These are phyloP conservation scores for Oreohelix idahoensis DNA, from an alignment of 1,140 invertebrate species.

Conservation along the genomic window DNA sequence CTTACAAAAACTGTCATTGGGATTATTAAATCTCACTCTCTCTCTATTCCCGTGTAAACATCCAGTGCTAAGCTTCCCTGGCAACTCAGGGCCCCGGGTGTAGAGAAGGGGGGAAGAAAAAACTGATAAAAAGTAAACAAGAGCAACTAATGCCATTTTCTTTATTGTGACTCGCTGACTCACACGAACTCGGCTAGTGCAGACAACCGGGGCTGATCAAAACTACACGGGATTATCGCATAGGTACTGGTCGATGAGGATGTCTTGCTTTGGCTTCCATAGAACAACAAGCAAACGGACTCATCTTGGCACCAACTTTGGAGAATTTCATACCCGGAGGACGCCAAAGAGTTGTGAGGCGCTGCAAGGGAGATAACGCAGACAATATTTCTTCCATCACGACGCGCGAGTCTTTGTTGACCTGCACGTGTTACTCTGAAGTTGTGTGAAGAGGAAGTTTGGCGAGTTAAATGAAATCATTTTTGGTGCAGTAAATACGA, in stretches of 20 bases:
- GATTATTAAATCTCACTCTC: too few relatives aligned
- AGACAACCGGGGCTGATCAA: neutral
- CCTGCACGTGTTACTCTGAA: too few relatives aligned
- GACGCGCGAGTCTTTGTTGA: too few relatives aligned
- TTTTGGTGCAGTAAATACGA: too few relatives aligned
- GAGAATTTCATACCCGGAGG: neutral
- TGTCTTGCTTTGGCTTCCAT: neutral
- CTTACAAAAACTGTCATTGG: too few relatives aligned
- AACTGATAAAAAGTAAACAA: constrained; percentile 9
- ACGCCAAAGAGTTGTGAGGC: neutral
- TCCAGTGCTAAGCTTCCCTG: constrained; percentile 24
- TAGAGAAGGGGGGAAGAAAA: neutral
- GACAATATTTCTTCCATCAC: neutral
- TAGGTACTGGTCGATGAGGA: neutral
- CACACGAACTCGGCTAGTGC: neutral
- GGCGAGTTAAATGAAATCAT: too few relatives aligned
- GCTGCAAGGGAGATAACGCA: neutral
- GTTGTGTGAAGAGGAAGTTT: too few relatives aligned
- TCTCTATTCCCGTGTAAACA: constrained; percentile 34
- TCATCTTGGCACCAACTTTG: neutral
- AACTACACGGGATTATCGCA: neutral
- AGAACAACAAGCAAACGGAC: neutral
- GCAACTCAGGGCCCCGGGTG: constrained; percentile 2
- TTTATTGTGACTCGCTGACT: constrained; percentile 20
- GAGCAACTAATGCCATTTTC: constrained; percentile 16